These are phyloP conservation scores for Microplitis demolitor DNA, from an alignment of 1,140 invertebrate species.

Conservation along the genomic window DNA sequence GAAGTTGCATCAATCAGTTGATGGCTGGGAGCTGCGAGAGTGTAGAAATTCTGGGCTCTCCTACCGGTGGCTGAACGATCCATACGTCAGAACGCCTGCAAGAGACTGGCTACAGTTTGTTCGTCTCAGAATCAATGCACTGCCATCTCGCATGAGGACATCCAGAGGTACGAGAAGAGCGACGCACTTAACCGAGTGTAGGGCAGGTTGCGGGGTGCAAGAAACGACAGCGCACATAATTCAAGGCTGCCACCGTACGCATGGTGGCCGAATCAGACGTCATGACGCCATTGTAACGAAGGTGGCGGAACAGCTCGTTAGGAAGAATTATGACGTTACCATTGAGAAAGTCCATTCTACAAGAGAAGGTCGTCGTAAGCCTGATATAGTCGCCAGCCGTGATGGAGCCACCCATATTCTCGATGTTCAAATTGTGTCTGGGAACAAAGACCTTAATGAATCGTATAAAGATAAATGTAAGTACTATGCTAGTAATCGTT, in stretches of 20 bases:
- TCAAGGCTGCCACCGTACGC: conserved; percentile 47
- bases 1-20: neutral
- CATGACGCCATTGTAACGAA: conserved; percentile 36
- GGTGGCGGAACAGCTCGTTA: neutral
- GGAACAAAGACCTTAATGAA: neutral
- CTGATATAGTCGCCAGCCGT: neutral
- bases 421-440: conserved; percentile 29
- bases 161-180: neutral
- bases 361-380: neutral
- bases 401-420: neutral
- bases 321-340: neutral
- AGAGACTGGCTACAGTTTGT: conserved; percentile 41
- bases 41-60: neutral
- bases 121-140: conserved; percentile 39
- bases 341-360: conserved; percentile 22
- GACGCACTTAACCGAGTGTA: conserved; percentile 23
- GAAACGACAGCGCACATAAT: conserved; percentile 51
- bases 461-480: neutral
- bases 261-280: conserved; percentile 44
- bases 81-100: conserved; percentile 23
- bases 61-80: neutral
- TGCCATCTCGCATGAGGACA: conserved; percentile 36
- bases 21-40: conserved; percentile 14
- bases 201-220: conserved; percentile 37
- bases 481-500: conserved; percentile 17